These are phyloP conservation scores for Poecilus cupreus DNA, from an alignment of 2,888 invertebrate genomes.

Conservation along the genomic window DNA sequence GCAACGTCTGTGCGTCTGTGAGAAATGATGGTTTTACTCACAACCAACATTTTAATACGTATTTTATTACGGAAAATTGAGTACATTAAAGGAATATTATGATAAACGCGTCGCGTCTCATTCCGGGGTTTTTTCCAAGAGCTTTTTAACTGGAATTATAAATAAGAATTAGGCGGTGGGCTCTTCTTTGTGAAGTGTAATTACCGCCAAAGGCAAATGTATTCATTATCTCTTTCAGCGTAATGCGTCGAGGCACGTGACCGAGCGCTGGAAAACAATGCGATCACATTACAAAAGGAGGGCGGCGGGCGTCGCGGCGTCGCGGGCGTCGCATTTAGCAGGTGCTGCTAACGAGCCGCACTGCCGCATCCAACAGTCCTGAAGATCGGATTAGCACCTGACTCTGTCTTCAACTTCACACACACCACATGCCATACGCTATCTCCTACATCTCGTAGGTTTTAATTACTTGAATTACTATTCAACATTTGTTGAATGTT, in stretches of 20 bases:
- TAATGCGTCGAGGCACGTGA: not conserved
- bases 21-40: conserved; percentile 55
- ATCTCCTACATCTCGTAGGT: no score
- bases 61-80: conserved; percentile 50
- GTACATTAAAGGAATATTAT: conserved; percentile 52
- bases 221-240: conserved; percentile 38
- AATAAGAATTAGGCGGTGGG: conserved; percentile 23
- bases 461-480: no score
- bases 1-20: conserved; percentile 45
- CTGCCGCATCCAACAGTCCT: not conserved
- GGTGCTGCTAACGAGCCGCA: conserved; percentile 36
- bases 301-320: not conserved
- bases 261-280: conserved; percentile 1
- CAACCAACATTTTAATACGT: conserved; percentile 53
- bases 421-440: not conserved
- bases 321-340: conserved; percentile 2
- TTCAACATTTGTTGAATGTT: no score
- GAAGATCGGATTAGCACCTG: not conserved
- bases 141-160: conserved; percentile 48
- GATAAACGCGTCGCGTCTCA: conserved; percentile 2
- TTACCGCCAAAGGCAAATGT: conserved; percentile 52
- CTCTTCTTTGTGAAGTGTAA: conserved; percentile 23
- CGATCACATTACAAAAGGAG: conserved; percentile 20
- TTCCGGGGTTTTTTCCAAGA: not conserved
- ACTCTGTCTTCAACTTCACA: not conserved